phyloP scores from a whole-genome alignment of 2,888 invertebrate species.

The Anoplius nigerrimus region DNA sequence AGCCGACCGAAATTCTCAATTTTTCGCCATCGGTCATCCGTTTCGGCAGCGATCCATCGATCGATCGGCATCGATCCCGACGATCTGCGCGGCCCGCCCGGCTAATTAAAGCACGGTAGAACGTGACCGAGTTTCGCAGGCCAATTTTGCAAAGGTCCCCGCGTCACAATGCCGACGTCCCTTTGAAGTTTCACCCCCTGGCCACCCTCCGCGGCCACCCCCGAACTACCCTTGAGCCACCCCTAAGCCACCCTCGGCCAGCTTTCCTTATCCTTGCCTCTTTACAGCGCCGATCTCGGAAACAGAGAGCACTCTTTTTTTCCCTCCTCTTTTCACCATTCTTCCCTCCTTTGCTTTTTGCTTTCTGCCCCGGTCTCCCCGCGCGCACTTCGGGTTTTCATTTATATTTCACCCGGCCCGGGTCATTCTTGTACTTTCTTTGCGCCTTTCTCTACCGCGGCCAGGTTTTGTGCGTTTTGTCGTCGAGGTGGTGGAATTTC shows the following conservation, averaged over 20 bases:
- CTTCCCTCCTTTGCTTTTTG: conserved; percentile 3
- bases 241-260: neutral
- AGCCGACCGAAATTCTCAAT: no score
- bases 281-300: conserved; percentile 16
- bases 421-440: no score
- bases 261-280: conserved; percentile 6
- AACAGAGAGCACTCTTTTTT: conserved; percentile 4
- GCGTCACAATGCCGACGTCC: conserved; percentile 27
- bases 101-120: conserved; percentile 34
- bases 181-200: conserved; percentile 27
- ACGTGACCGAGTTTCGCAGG: conserved; percentile 37
- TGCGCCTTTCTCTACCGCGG: no score
- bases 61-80: no score
- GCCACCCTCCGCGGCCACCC: neutral
- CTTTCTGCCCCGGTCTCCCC: no score
- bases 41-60: no score
- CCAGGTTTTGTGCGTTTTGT: no score
- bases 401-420: no score
- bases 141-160: conserved; percentile 30
- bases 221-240: neutral
- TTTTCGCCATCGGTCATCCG: no score
- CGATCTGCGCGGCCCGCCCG: no score
- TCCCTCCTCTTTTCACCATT: conserved; percentile 11
- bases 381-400: no score
- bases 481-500: no score